Conservation (phyloP, 2,797 vertebrate species). For the Percopsis omiscomaycus region DNA sequence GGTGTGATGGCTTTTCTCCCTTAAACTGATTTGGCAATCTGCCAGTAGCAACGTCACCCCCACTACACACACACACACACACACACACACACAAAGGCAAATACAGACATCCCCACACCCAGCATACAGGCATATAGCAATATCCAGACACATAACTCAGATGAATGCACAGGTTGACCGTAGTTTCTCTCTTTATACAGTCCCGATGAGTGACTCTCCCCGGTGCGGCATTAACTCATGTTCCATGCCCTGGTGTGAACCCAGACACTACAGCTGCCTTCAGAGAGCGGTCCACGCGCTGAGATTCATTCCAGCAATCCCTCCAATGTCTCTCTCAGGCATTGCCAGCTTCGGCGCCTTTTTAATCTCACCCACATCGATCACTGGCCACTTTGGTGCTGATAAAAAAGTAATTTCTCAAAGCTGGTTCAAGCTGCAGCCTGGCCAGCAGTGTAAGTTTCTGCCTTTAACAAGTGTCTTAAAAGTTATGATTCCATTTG, state of each 20-base stretch:
- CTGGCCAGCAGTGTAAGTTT: constrained; percentile 24
- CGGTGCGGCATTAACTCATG: background rate
- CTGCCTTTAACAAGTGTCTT: constrained; percentile 19
- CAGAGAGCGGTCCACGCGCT: constrained; percentile 21
- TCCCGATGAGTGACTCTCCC: constrained; percentile 1
- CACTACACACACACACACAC: background rate
- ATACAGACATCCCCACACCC: constrained; percentile 1
- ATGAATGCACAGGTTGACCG: constrained; percentile 4
- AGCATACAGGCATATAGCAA: constrained; percentile 4
- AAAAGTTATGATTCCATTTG: constrained; percentile 36
- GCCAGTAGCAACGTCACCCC: background rate
- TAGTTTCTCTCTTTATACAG: background rate
- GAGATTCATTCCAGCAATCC: constrained; percentile 28
- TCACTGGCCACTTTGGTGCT: constrained; percentile 51
- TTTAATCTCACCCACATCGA: constrained; percentile 57
- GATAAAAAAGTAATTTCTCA: constrained; percentile 50
- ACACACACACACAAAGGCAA: constrained; percentile 3
- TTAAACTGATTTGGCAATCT: constrained; percentile 14
- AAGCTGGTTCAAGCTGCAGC: constrained; percentile 18
- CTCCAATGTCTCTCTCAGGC: constrained; percentile 47
- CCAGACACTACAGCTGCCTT: constrained; percentile 24
- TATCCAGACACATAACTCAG: constrained; percentile 10
- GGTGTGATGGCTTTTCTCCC: constrained; percentile 11
- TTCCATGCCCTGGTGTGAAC: constrained; percentile 31
- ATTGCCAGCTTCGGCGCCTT: constrained; percentile 38